Conservation (phyloP, 2,888 invertebrate species). For the Eustalomyia histrio region DNA sequence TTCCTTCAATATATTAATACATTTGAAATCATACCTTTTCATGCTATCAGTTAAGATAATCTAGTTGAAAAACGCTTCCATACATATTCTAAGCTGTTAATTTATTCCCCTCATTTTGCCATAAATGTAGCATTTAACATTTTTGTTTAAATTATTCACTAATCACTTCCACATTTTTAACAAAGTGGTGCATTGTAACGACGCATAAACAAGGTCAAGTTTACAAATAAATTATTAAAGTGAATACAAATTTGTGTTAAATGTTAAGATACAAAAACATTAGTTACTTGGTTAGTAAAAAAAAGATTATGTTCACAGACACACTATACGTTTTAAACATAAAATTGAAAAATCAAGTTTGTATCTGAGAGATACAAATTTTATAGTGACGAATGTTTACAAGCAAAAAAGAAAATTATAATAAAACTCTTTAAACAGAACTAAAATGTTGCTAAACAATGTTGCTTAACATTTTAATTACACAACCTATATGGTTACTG, state of each 20-base stretch:
- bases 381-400: background rate
- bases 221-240: slow-evolving; percentile 8
- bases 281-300: background rate
- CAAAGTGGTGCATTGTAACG: slow-evolving; percentile 8
- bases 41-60: no score
- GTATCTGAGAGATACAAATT: background rate
- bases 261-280: background rate
- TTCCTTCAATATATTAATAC: no score
- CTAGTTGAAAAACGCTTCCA: background rate
- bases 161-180: slow-evolving; percentile 13
- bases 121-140: background rate
- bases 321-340: background rate
- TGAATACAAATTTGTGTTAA: background rate
- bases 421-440: no score
- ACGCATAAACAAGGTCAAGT: slow-evolving; percentile 29
- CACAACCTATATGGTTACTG: background rate
- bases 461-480: background rate
- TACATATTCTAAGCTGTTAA: background rate
- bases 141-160: slow-evolving; percentile 2
- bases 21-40: no score
- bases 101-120: background rate
- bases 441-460: background rate
- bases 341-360: background rate
- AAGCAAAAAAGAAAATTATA: background rate
- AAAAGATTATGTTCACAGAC: background rate